Evolutionary conservation across 2,888 invertebrate genomes (phyloP), one percentile per base, ranked within the genome.

Genomic region (Athalia rosae): DNA sequence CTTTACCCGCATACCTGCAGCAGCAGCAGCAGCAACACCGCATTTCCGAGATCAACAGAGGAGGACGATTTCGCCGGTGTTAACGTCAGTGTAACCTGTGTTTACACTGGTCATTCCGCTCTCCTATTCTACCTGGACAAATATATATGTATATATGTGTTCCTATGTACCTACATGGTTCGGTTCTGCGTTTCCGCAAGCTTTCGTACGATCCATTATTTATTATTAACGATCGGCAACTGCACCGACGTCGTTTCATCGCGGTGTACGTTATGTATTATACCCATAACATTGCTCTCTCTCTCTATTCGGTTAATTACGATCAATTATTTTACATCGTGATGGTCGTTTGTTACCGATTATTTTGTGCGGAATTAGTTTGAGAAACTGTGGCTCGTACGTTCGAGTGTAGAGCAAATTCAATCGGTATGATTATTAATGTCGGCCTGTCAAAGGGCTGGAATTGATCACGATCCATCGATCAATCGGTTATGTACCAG

Each of bases 21-120:
- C 2, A n/a, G 28, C 28, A 28, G 28, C 2, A n/a, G n/a, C n/a
- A n/a, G n/a, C n/a, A n/a, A n/a, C n/a, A 28, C 28, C 28, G 28
- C 28, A 28, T 28, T 28, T 28, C 28, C 28, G 28, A 28, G 28
- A 28, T 28, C 28, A 28, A 45, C 41, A 9, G 28, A 41, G n/a
- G 59, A 62, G 48, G 13, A 74, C 61, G 61, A 47, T 61, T 74
- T 61, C 9, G 61, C 3, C 62, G 13, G 71, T 61, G 61, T 74
- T 74, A 74, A 61, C 59, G 61, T 74, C 48, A 48, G 11, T 62
- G 61, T 61, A 74, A 74, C 47, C 11, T 43, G 74, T 74, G 74
- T 74, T 74, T 62, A 74, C 74, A 71, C 43, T 45, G 43, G 48
- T 59, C n/a, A 61, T 74, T 61, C 48, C 48, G 48, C 56, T 41